phyloP scores from a whole-genome alignment of 2,113 vertebrate species.

The Macrotus californicus region DNA sequence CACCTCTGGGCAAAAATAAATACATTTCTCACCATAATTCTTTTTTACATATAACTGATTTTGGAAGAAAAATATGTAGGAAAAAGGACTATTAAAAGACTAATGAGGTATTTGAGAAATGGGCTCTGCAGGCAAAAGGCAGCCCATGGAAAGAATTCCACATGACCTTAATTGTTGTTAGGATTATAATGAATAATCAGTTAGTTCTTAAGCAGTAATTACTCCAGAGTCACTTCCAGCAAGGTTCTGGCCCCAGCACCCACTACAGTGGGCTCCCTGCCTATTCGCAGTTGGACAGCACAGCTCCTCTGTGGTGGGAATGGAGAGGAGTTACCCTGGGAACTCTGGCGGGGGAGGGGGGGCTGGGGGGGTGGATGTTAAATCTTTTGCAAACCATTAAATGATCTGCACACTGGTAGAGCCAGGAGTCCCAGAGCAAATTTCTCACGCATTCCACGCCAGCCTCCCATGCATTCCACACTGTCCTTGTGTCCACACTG shows the following conservation, averaged over 20 bases:
- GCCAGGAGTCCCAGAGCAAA: neutral
- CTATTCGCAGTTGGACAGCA: neutral
- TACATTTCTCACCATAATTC: neutral
- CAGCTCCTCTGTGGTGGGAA: neutral
- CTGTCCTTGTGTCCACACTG: neutral
- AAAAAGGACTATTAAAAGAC: neutral
- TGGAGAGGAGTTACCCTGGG: conserved; percentile 38
- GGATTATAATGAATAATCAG: conserved; percentile 46
- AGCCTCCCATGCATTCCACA: neutral
- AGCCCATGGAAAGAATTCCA: conserved; percentile 24
- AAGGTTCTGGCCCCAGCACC: neutral
- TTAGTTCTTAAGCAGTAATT: neutral
- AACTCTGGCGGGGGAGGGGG: neutral
- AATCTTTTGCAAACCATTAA: conserved; percentile 43
- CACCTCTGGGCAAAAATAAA: conserved; percentile 19
- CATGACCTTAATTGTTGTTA: neutral
- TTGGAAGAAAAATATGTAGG: neutral
- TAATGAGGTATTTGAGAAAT: conserved; percentile 53
- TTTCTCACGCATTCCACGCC: conserved; percentile 38
- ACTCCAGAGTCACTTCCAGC: conserved; percentile 1
- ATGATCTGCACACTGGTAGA: neutral
- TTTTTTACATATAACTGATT: conserved; percentile 10
- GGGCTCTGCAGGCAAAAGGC: conserved; percentile 6
- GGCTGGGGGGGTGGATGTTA: no score
- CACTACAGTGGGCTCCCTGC: neutral